phyloP scores from a whole-genome alignment of 1,140 invertebrate species.

The Drosophila nigrodunni region DNA sequence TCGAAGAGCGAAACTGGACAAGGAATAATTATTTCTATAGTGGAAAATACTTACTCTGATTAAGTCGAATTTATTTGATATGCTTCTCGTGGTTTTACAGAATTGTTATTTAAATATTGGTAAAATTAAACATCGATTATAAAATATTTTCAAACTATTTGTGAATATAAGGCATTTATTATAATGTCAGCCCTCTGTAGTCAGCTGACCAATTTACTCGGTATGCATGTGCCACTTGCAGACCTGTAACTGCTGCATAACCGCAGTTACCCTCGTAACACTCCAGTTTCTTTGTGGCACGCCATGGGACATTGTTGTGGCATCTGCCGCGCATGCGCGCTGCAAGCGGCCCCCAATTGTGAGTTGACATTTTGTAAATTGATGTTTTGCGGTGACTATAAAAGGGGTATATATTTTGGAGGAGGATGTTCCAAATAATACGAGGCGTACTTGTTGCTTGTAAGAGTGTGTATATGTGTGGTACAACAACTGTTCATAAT shows the following conservation, averaged over 20 bases:
- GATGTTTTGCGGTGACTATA: conserved; percentile 8
- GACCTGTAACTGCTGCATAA: conserved; percentile 22
- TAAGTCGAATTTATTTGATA: too few relatives aligned
- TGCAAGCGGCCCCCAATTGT: conserved; percentile 44
- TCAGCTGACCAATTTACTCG: not conserved
- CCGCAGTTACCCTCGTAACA: conserved; percentile 6
- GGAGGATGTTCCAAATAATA: conserved; percentile 13
- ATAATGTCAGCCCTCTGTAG: too few relatives aligned
- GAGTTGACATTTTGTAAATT: conserved; percentile 43
- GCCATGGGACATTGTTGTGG: conserved; percentile 11
- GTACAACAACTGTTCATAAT: conserved; percentile 45
- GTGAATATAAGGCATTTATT: too few relatives aligned
- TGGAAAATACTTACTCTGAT: too few relatives aligned
- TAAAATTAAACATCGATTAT: too few relatives aligned
- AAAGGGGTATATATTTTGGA: not conserved
- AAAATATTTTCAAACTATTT: too few relatives aligned
- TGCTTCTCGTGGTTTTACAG: too few relatives aligned
- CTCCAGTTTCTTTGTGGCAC: conserved; percentile 12
- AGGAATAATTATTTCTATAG: not conserved
- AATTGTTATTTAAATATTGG: too few relatives aligned
- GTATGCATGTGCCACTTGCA: conserved; percentile 18
- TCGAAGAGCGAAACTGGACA: not conserved
- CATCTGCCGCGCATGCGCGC: conserved; percentile 46
- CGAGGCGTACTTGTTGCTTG: conserved; percentile 38
- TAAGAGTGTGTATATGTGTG: conserved; percentile 1